These are phyloP conservation scores for Trichonephila clavipes DNA, from an alignment of 1,140 invertebrate genomes.

Conservation along the genomic window DNA sequence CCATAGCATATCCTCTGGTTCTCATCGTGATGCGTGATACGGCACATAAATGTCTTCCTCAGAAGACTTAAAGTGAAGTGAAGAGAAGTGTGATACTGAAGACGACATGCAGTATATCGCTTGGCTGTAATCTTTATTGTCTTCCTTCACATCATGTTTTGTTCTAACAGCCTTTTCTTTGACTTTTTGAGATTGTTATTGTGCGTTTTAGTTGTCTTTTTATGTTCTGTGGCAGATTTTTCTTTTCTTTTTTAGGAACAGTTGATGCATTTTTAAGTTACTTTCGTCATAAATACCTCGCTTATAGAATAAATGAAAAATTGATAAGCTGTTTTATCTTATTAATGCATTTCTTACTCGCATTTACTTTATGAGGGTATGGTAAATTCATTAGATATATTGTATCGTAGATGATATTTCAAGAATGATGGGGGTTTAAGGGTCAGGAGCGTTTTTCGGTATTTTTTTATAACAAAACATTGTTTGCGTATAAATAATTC, in stretches of 20 bases:
- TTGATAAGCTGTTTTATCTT: too few relatives aligned
- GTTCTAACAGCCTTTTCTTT: not conserved
- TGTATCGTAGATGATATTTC: too few relatives aligned
- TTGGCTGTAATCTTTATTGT: not conserved
- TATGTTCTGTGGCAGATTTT: not conserved
- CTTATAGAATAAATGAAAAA: too few relatives aligned
- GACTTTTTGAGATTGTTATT: not conserved
- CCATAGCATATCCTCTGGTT: not conserved
- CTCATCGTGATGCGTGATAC: not conserved
- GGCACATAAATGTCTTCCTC: not conserved
- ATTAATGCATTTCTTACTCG: too few relatives aligned
- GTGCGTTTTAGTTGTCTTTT: not conserved
- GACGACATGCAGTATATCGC: not conserved
- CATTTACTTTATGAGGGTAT: too few relatives aligned
- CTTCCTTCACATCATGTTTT: conserved; percentile 9
- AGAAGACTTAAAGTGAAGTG: not conserved
- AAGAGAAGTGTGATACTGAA: not conserved
- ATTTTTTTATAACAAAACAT: too few relatives aligned
- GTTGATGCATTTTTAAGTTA: not conserved
- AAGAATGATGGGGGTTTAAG: too few relatives aligned
- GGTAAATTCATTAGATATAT: too few relatives aligned
- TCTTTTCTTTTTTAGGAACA: not conserved
- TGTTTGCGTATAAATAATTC: too few relatives aligned
- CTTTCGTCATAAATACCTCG: too few relatives aligned
- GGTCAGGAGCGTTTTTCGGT: too few relatives aligned